Evolutionary conservation across 2,888 invertebrate genomes (phyloP).

Genomic region (Ligdia adustata): DNA sequence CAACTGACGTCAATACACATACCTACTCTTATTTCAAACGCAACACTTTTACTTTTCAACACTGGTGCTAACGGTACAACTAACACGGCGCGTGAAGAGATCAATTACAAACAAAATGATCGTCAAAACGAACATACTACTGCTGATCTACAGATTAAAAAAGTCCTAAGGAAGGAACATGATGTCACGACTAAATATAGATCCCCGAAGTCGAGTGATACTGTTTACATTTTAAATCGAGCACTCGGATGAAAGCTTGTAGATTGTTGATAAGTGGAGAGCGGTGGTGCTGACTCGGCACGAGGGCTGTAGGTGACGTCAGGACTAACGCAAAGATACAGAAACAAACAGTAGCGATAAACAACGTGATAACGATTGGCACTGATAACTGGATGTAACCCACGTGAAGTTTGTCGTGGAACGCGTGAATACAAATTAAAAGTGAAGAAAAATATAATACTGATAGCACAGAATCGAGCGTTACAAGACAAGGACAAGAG

Average conservation of each 20-base stretch:
- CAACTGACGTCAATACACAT: constrained; percentile 20
- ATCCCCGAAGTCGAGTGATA: constrained; percentile 61
- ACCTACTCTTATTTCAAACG: constrained; percentile 7
- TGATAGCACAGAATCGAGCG: background rate
- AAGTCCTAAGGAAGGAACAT: constrained; percentile 59
- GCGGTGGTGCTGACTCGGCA: constrained; percentile 29
- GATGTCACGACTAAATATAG: constrained; percentile 76
- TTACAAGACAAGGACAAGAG: background rate
- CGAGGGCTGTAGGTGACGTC: constrained; percentile 56
- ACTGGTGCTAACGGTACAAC: background rate
- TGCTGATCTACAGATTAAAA: constrained; percentile 56
- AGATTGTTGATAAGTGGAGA: constrained; percentile 33
- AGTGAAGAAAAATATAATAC: background rate
- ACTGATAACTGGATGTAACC: constrained; percentile 66
- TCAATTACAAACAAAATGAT: constrained; percentile 1
- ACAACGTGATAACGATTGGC: constrained; percentile 67
- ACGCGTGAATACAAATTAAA: constrained; percentile 10
- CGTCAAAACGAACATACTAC: constrained; percentile 46
- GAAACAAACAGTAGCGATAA: constrained; percentile 78
- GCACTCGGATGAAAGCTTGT: constrained; percentile 52
- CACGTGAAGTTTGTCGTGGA: constrained; percentile 41
- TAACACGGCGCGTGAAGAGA: background rate
- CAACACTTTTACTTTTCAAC: constrained; percentile 8
- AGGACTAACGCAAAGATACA: constrained; percentile 66
- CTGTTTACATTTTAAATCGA: constrained; percentile 64